These are phyloP conservation scores for Hybognathus amarus DNA, from an alignment of 2,797 vertebrate genomes.

Conservation along the genomic window DNA sequence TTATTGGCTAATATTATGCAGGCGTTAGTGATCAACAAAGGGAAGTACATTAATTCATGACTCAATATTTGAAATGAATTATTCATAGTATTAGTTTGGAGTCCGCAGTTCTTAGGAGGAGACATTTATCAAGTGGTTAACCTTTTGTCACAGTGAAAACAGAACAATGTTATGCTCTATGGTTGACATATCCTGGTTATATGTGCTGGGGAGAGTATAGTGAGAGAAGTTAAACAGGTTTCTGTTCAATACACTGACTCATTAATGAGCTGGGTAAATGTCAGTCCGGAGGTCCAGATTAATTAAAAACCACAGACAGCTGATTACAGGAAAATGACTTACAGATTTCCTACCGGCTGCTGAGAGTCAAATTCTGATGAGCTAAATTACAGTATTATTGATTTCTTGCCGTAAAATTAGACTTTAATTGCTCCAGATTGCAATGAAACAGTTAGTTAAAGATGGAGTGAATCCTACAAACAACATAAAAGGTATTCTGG, in stretches of 20 bases:
- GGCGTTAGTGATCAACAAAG: conserved; percentile 18
- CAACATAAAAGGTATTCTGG: conserved; percentile 38
- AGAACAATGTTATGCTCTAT: not conserved
- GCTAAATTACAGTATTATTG: conserved; percentile 72
- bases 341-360: conserved; percentile 64
- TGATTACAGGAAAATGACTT: conserved; percentile 75
- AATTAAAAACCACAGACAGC: conserved; percentile 70
- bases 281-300: conserved; percentile 70
- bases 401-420: conserved; percentile 70
- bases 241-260: conserved; percentile 47
- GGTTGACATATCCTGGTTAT: conserved; percentile 29
- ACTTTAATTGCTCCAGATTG: conserved; percentile 66
- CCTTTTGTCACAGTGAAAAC: not conserved
- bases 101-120: not conserved
- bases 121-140: conserved; percentile 8
- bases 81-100: conserved; percentile 12
- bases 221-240: conserved; percentile 16
- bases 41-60: conserved; percentile 16
- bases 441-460: conserved; percentile 64
- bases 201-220: conserved; percentile 42
- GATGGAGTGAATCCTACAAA: conserved; percentile 65
- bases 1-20: not conserved
- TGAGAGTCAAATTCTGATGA: conserved; percentile 62
- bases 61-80: conserved; percentile 25
- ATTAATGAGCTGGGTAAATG: conserved; percentile 74